A percentile compares a stretch with the other conserved stretches of the same genome.
Evolutionary conservation across 1,140 invertebrate species (phyloP).

Genomic region (Octopus sinensis): DNA sequence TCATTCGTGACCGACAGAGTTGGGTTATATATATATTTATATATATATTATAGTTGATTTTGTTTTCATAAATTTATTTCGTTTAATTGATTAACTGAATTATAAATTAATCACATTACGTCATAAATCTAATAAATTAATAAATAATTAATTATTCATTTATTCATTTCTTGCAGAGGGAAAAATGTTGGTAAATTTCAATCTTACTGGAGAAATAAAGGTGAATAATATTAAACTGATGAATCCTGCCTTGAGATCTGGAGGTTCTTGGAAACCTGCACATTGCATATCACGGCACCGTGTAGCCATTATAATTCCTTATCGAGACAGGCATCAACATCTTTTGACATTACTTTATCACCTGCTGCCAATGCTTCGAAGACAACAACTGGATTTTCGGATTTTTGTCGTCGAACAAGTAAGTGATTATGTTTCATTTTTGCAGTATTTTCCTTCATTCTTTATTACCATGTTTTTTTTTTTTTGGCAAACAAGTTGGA

Average conservation of each 20-base stretch:
- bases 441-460: constrained; percentile 11
- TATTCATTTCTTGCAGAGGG: too few relatives aligned
- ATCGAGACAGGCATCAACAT: constrained; percentile 78
- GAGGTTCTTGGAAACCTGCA: constrained; percentile 37
- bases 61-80: too few relatives aligned
- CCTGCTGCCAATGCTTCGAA: constrained; percentile 84
- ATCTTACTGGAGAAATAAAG: too few relatives aligned
- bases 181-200: too few relatives aligned
- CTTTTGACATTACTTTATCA: constrained; percentile 78
- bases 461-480: constrained; percentile 45
- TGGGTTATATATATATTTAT: too few relatives aligned
- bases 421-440: constrained; percentile 12
- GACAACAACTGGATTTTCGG: constrained; percentile 84
- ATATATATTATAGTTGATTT: too few relatives aligned
- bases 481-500: too few relatives aligned
- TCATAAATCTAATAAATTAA: too few relatives aligned
- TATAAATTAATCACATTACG: too few relatives aligned
- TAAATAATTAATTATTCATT: too few relatives aligned
- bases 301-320: constrained; percentile 51
- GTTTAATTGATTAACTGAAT: too few relatives aligned
- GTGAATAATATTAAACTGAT: constrained; percentile 17
- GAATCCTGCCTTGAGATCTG: constrained; percentile 30
- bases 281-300: constrained; percentile 40
- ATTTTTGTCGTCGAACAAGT: constrained; percentile 90
- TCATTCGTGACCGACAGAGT: too few relatives aligned